Percentiles rank a stretch among this genome's conserved stretches.
Conservation (phyloP, 1,140 invertebrate genomes). For the Calliphora vicina region DNA sequence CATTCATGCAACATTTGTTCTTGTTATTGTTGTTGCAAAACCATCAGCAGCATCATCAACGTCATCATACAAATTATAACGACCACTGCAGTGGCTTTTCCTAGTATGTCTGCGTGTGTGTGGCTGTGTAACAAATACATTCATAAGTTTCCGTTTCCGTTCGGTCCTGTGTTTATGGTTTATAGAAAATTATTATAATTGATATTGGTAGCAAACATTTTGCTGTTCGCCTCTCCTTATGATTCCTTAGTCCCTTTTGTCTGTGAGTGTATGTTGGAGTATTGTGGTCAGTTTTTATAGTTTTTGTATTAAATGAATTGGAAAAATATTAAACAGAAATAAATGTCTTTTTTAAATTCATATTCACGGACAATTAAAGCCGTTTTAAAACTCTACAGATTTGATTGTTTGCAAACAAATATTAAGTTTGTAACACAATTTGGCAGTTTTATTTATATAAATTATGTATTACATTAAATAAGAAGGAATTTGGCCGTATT, state of each 20-base stretch:
- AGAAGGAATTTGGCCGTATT: no score
- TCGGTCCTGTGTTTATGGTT: not conserved
- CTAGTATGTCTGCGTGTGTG: no score
- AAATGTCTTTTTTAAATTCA: not conserved
- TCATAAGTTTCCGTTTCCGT: not conserved
- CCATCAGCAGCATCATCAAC: not conserved
- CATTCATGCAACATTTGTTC: not conserved
- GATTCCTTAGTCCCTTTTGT: not conserved
- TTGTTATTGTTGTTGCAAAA: not conserved
- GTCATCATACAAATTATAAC: not conserved
- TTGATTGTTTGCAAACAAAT: no score
- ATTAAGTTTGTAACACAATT: no score
- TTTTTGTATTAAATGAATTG: not conserved
- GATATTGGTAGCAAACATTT: not conserved
- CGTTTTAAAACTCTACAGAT: not conserved
- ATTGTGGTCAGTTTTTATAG: not conserved
- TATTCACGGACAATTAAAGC: not conserved
- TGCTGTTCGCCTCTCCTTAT: not conserved
- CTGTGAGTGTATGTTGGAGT: not conserved
- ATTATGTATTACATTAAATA: no score
- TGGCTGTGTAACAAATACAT: not conserved
- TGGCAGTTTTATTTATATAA: no score
- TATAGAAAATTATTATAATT: not conserved
- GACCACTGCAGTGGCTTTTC: constrained; percentile 3
- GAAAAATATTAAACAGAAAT: not conserved